Percentiles rank a stretch among this genome's conserved stretches.
Evolutionary conservation across 2,113 vertebrate species (phyloP).

Genomic region (Pterocles gutturalis): DNA sequence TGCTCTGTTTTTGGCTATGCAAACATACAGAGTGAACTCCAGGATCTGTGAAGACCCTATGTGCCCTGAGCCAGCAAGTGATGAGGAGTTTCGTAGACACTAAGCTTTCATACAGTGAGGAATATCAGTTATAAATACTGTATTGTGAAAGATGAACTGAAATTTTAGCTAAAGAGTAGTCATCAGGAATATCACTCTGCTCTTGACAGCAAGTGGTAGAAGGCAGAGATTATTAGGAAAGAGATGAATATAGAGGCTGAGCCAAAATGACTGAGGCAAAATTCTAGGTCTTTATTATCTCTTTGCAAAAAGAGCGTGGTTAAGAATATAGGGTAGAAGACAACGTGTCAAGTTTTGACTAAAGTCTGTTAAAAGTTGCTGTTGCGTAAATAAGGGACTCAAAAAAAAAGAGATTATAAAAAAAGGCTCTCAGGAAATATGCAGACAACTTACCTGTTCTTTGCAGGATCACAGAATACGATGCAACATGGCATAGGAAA

Average conservation of each 20-base stretch:
- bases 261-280: neutral
- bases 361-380: neutral
- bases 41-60: neutral
- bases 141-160: neutral
- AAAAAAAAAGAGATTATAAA: neutral
- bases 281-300: conserved; percentile 10
- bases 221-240: conserved; percentile 4
- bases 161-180: neutral
- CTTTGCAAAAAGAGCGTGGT: neutral
- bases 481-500: neutral
- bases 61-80: neutral
- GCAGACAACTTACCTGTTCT: neutral
- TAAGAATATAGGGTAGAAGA: neutral
- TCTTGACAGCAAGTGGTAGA: neutral
- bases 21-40: neutral
- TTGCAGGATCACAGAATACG: neutral
- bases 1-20: neutral
- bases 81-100: neutral
- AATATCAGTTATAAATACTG: neutral
- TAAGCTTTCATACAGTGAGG: neutral
- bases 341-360: neutral
- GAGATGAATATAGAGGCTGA: neutral
- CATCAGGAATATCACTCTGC: neutral
- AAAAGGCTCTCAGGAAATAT: neutral
- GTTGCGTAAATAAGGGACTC: neutral